Evolutionary conservation across 2,113 vertebrate species (phyloP).

Genomic region (Rhynchopsitta pachyrhyncha): DNA sequence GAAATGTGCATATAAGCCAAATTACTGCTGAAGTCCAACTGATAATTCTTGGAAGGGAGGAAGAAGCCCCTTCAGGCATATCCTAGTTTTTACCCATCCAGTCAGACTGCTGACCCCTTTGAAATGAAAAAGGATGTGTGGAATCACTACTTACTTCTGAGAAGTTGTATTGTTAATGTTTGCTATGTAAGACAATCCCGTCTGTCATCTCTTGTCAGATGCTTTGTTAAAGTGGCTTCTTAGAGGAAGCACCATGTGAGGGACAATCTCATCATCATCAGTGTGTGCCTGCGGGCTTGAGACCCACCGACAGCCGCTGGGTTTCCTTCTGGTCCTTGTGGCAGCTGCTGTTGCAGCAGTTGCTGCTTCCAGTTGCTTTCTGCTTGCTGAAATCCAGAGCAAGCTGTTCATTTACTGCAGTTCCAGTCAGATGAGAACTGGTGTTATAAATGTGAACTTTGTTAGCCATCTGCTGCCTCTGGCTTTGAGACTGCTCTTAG

Average conservation of each 20-base stretch:
- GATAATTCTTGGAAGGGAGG: not conserved
- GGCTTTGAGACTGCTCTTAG: not conserved
- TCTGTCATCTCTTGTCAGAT: not conserved
- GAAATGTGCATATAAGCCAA: not conserved
- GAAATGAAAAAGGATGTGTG: not conserved
- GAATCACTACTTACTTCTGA: not conserved
- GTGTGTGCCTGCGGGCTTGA: not conserved
- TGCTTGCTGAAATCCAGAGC: not conserved
- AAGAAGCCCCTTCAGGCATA: not conserved
- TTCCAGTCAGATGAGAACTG: not conserved
- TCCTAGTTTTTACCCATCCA: not conserved
- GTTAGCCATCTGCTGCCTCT: not conserved
- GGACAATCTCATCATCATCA: not conserved
- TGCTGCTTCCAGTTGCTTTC: not conserved
- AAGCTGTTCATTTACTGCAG: not conserved
- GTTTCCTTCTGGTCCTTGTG: not conserved
- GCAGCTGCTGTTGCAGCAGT: not conserved
- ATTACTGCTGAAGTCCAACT: not conserved
- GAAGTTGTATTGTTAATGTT: accelerated
- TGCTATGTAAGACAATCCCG: accelerated
- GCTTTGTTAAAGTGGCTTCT: not conserved
- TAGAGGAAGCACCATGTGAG: accelerated
- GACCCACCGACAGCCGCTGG: not conserved
- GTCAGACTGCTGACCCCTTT: not conserved
- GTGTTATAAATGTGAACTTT: not conserved